phyloP scores from a whole-genome alignment of 2,797 vertebrate genomes.

The Vespertilio murinus region DNA sequence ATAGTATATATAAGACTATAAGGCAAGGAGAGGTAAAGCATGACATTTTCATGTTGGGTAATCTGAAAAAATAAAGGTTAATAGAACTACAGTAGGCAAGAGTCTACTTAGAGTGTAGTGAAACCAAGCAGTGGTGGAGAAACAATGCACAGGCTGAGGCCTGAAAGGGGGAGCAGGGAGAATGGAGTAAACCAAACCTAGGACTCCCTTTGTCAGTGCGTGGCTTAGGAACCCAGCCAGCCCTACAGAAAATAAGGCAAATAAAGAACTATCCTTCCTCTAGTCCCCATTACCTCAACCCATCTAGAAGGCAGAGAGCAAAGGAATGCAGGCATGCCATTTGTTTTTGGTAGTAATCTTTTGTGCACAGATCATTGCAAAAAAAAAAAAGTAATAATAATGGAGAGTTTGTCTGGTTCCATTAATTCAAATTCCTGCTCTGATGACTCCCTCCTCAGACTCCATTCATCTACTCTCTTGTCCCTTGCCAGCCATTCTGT shows the following conservation, averaged over 20 bases:
- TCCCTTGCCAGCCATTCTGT: fast-evolving
- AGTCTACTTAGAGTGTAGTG: neutral
- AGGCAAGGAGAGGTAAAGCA: neutral
- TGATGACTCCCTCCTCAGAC: neutral
- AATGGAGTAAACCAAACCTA: neutral
- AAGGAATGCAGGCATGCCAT: neutral
- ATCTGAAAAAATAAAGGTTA: neutral
- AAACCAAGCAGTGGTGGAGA: neutral
- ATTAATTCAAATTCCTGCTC: neutral
- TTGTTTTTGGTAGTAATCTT: neutral
- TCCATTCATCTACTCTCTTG: neutral
- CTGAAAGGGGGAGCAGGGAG: neutral
- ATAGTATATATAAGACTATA: neutral
- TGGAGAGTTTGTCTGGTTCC: neutral
- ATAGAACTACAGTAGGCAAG: neutral
- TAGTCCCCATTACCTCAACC: neutral
- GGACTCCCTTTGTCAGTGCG: neutral
- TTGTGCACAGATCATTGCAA: neutral
- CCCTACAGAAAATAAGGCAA: neutral
- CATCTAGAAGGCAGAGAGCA: neutral
- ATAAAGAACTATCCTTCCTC: neutral
- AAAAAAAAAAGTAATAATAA: neutral
- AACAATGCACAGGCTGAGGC: neutral
- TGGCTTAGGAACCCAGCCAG: neutral
- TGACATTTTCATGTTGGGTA: neutral